Evolutionary conservation across 2,888 invertebrate genomes (phyloP).

Genomic region (Pherbina coryleti): DNA sequence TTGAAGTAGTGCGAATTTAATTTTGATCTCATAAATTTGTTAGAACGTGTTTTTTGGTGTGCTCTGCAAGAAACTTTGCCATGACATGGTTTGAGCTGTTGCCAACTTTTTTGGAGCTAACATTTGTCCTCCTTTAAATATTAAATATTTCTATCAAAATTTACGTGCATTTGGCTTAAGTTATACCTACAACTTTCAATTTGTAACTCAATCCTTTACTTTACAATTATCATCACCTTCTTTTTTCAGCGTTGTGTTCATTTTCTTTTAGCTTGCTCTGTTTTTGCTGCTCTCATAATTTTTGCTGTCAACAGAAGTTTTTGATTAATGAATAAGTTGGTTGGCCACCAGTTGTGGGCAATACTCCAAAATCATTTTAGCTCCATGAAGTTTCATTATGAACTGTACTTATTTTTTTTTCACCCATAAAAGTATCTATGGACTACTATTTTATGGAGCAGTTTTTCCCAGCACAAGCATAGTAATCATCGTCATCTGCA

Average conservation of each 20-base stretch:
- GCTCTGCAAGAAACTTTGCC: no score
- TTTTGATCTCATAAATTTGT: no score
- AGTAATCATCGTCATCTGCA: background rate
- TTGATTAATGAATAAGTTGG: constrained; percentile 24
- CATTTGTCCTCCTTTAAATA: no score
- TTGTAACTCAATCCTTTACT: no score
- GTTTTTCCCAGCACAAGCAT: background rate
- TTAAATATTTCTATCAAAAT: no score
- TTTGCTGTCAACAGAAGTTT: constrained; percentile 21
- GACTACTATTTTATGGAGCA: background rate
- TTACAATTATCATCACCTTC: background rate
- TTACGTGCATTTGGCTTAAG: no score
- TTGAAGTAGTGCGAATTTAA: no score
- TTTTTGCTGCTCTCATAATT: background rate
- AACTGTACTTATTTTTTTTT: background rate
- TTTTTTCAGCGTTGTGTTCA: background rate
- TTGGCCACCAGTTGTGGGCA: background rate
- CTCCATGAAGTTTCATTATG: background rate
- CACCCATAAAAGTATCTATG: no score
- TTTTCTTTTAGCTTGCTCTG: background rate
- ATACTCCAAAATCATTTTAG: background rate
- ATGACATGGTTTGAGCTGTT: no score
- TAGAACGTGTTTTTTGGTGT: no score
- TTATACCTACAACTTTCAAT: no score
- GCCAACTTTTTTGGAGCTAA: no score